Base-by-base conservation (phyloP, 2,888 invertebrate genomes). In the Rotaria macrura region DNA sequence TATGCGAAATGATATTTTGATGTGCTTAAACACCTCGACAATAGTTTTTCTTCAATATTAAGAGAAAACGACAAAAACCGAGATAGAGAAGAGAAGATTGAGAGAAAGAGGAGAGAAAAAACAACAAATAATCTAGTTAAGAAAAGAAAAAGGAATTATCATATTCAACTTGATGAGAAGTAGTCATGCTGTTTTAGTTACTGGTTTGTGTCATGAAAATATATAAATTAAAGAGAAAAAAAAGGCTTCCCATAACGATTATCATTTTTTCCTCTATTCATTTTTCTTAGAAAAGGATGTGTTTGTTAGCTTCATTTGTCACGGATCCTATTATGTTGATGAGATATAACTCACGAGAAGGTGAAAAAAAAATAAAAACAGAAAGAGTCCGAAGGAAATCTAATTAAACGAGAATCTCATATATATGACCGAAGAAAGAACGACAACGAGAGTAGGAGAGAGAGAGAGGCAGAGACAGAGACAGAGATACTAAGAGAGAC, bases 241-340 rank as follows among this genome's bases (percentile, higher is more conserved):
- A 65, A 29, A 34, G 65, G 14, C 34, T 65, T 65, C 34, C 20
- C 38, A 6, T 65, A 65, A 65, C 20, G 65, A 65, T 65, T 65
- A 65, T 65, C 65, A n/a, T n/a, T n/a, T 34, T 65, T 65, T 20
- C 17, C 34, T 65, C 34, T 65, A 34, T 65, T 65, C 34, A 14
- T 65, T 17, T 65, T 34, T 38, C 34, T 65, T 1, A 20, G 14
- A 65, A 65, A 5, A 65, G 65, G 20, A 29, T 65, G 34, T 65
- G 17, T 5, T 65, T 65, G 9, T 65, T 65, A 38, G 34, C 34
- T 34, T 65, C 3, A 34, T 29, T 65, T 65, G 65, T 34, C 65
- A 65, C 65, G 65, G 65, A 65, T 65, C 65, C 29, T 65, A 65
- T 65, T 65, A 65, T 65, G 34, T 65, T 65, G 29, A 65, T 65